phyloP scores from a whole-genome alignment of 2,888 invertebrate species.

The Cremastinae sp. region DNA sequence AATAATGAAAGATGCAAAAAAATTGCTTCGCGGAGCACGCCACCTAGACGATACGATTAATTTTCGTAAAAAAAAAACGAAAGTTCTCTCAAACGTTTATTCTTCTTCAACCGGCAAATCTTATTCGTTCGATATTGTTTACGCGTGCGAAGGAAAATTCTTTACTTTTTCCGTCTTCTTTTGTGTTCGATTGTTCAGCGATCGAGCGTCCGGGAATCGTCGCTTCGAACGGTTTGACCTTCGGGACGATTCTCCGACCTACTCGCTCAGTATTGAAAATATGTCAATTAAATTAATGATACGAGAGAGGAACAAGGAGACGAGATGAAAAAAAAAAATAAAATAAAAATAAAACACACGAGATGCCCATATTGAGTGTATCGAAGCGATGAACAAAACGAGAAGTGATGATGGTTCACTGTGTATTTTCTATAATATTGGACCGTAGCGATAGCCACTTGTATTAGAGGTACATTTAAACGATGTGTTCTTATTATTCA shows the following conservation, averaged over 20 bases:
- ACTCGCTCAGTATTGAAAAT: constrained; percentile 71
- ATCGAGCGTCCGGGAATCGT: constrained; percentile 8
- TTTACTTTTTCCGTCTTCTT: constrained; percentile 7
- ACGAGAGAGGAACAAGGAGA: constrained; percentile 49
- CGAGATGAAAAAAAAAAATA: constrained; percentile 34
- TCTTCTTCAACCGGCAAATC: no score
- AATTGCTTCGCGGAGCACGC: constrained; percentile 52
- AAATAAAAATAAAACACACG: constrained; percentile 42
- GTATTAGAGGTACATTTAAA: constrained; percentile 69
- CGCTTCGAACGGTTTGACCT: constrained; percentile 9
- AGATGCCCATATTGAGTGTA: constrained; percentile 32
- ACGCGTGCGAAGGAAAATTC: no score
- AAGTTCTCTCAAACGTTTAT: no score
- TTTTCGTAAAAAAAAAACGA: no score
- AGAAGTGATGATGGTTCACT: constrained; percentile 59
- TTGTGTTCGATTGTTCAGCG: constrained; percentile 26
- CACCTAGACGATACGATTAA: no score
- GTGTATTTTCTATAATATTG: constrained; percentile 73
- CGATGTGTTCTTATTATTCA: constrained; percentile 73
- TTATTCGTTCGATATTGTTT: no score
- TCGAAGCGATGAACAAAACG: constrained; percentile 43
- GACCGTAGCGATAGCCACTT: constrained; percentile 67
- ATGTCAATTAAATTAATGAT: no score
- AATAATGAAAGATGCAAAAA: constrained; percentile 21
- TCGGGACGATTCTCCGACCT: constrained; percentile 46